Evolutionary conservation across 64 coral and sea anemone genomes (phyloP).

Genomic region (Pocillopora verrucosa): DNA sequence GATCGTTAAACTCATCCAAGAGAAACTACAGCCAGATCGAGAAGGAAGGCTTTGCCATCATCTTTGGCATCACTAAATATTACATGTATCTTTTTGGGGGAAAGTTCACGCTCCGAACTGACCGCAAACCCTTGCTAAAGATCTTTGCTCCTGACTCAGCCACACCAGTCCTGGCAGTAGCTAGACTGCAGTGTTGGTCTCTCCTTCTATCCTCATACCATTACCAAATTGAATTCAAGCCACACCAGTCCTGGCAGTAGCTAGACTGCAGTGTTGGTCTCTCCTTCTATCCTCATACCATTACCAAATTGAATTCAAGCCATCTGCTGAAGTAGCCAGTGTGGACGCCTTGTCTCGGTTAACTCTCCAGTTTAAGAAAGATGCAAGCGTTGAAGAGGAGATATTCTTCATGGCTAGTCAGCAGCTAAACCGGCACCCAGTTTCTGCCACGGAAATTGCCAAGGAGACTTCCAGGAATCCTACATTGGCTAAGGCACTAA

Average conservation of each 20-base stretch:
- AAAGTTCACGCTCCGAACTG: slow-evolving; percentile 37
- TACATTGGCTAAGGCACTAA: slow-evolving; percentile 18
- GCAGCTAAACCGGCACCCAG: neutral
- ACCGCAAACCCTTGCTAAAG: neutral
- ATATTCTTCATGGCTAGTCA: neutral
- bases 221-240: slow-evolving; percentile 10
- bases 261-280: slow-evolving; percentile 43
- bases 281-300: slow-evolving; percentile 47
- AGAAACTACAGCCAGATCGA: slow-evolving; percentile 45
- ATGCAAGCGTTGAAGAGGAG: neutral
- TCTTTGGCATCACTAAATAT: slow-evolving; percentile 40
- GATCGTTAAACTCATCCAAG: slow-evolving; percentile 27
- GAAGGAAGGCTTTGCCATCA: slow-evolving; percentile 48
- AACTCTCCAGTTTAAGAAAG: neutral
- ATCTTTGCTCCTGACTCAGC: slow-evolving; percentile 41
- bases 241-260: slow-evolving; percentile 34
- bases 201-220: slow-evolving; percentile 47
- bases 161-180: slow-evolving; percentile 38
- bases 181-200: slow-evolving; percentile 43
- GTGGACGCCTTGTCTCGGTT: neutral
- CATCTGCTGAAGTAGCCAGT: slow-evolving; percentile 34
- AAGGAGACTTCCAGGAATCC: slow-evolving; percentile 36
- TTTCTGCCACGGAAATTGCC: slow-evolving; percentile 1
- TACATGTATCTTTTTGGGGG: slow-evolving; percentile 49
- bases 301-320: slow-evolving; percentile 10